Base-by-base conservation (phyloP, 1,140 invertebrate species). In the Drosophila punjabiensis region DNA sequence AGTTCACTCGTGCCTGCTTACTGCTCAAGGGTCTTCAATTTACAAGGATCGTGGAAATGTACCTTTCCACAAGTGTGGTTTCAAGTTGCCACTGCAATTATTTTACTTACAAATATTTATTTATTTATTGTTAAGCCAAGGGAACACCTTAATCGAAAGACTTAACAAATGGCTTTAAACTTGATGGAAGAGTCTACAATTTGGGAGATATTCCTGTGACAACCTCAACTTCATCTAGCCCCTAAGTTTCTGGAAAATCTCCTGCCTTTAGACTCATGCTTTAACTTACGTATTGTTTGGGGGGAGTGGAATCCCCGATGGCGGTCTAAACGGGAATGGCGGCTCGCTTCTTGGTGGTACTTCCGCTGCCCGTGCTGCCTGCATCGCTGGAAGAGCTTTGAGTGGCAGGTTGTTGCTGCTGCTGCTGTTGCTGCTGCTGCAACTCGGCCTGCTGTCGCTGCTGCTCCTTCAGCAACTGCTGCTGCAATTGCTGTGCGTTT, bases 401-500 rank as follows among this genome's bases (percentile, higher is more conserved):
- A 33, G 65, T 62, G 30, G 33, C 32, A 62, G 53, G 71, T 18
- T 59, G 60, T 35, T 69, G 52, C 56, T 59, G 60, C 39, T 69
- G 52, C 56, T 73, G 67, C 7, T 58, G 67, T 5, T 58, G 53
- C 39, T 69, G 52, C 50, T 73, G 67, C 6, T 50, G 48, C 48
- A 55, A 32, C 28, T 77, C 58, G 13, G 41, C 65, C 5, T 79
- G 74, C 14, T 90, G 84, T 33, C 80, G 82, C 55, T 84, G 76
- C 52, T 88, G 83, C 55, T 88, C 74, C 63, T 77, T 87, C 14
- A 87, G 66, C 67, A 92, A 61, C 64, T 89, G 82, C 65, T 92
- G 71, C 59, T 92, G 89, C 77, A 89, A 69, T 87, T 90, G 82
- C 48, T 91, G 82, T 30, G 82, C 88, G 87, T 84, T 92, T 92